Base-by-base conservation (phyloP, 2,888 invertebrate species). In the Anodontia alba region DNA sequence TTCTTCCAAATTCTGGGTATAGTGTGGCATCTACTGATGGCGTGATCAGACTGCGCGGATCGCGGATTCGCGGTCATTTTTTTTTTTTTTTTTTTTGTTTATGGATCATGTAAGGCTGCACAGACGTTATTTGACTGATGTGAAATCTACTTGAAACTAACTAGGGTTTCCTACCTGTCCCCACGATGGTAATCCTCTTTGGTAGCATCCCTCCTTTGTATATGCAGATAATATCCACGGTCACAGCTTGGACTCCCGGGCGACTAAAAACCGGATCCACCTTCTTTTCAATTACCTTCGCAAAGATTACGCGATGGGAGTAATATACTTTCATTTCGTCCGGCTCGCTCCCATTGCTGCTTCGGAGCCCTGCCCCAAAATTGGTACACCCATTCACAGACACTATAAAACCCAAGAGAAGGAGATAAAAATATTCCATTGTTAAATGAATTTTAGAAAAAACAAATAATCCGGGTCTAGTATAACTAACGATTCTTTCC, bases 151-250 rank as follows among this genome's bases (percentile, higher is more conserved):
- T n/a, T n/a, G n/a, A n/a, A n/a, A n/a, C n/a, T n/a, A n/a, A n/a
- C n/a, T n/a, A n/a, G n/a, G n/a, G n/a, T n/a, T 26, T 26, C 62
- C 29, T 62, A 62, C 62, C 62, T 62, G 62, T 62, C 5, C 62
- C 62, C 1, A 62, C 62, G n/a, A 62, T 33, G 5, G 62, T 62
- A 33, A 62, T 62, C 12, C n/a, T 15, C 10, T 31, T 10, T 1
- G 33, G 33, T 15, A 62, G 20, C 17, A 29, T 12, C 33, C 62
- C 62, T 15, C 62, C 62, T 33, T 62, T 62, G 62, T 62, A 62
- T 31, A 62, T 62, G 33, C 62, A 62, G 1, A 31, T 17, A 33
- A 33, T 33, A 15, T 62, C 62, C 5, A 62, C 31, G 23, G 10
- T 17, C 3, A 33, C 62, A 2, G 62, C 62, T 20, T 62, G 3